These are phyloP conservation scores for Tachycineta bicolor DNA, from an alignment of 2,113 vertebrate species.

Conservation along the genomic window DNA sequence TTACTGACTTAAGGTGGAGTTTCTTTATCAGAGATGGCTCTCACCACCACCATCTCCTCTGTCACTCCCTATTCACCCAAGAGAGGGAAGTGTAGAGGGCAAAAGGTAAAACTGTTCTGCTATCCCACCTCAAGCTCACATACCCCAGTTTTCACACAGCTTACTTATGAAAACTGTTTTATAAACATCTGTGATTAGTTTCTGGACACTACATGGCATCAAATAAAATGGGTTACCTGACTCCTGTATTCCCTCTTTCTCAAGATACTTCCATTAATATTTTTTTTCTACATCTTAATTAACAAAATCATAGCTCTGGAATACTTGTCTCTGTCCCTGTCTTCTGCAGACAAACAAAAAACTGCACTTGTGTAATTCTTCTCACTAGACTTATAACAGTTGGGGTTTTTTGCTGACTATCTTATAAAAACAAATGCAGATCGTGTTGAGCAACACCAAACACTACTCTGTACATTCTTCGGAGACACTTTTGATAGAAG, in stretches of 20 bases:
- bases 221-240: background rate
- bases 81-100: background rate
- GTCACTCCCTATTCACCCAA: background rate
- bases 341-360: background rate
- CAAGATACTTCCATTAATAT: background rate
- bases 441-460: background rate
- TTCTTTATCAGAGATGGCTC: background rate
- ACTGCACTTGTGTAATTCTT: background rate
- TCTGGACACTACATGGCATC: background rate
- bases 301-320: background rate
- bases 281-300: background rate
- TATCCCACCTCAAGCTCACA: background rate
- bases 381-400: fast-evolving
- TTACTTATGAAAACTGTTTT: background rate
- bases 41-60: background rate
- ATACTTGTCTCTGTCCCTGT: background rate
- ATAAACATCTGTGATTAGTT: background rate
- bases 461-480: background rate
- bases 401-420: background rate
- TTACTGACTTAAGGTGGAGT: background rate
- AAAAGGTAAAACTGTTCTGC: background rate
- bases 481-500: background rate
- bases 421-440: background rate
- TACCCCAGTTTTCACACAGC: background rate
- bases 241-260: background rate